Evolutionary conservation across 2,797 vertebrate species (phyloP).

Genomic region (Onychomys torridus): DNA sequence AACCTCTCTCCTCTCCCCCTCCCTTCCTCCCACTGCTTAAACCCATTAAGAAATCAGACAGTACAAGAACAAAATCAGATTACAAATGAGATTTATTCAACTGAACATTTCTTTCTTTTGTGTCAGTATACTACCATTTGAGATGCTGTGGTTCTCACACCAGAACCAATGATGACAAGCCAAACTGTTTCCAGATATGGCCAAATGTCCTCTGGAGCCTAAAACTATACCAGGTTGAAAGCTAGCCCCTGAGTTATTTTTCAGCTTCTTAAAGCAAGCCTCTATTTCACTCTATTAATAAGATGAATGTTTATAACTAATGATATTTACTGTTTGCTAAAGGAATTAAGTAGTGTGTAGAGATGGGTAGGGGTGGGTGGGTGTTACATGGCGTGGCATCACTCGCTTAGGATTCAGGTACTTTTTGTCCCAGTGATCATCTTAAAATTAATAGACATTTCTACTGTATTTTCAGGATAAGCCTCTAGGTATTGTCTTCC

Average conservation of each 20-base stretch:
- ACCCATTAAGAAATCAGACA: slow-evolving; percentile 44
- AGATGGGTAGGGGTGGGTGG: background rate
- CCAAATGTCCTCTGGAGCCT: background rate
- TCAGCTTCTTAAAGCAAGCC: background rate
- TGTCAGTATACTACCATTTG: background rate
- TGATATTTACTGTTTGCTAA: background rate
- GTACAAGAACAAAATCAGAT: background rate
- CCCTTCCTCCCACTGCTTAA: background rate
- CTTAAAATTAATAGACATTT: background rate
- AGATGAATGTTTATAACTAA: background rate
- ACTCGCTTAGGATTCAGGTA: background rate
- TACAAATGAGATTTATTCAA: background rate
- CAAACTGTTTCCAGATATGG: slow-evolving; percentile 2
- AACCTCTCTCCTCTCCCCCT: too few relatives aligned
- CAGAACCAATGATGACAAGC: background rate
- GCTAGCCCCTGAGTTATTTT: background rate
- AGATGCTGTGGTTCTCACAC: background rate
- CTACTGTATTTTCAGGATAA: background rate
- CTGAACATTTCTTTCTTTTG: background rate
- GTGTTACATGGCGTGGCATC: background rate
- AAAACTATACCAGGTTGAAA: background rate
- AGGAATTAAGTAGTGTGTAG: background rate
- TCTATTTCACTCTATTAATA: background rate
- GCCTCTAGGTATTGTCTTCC: background rate
- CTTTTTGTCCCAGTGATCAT: background rate